Conservation (phyloP, 2,113 vertebrate genomes). For the Burhinus bistriatus region DNA sequence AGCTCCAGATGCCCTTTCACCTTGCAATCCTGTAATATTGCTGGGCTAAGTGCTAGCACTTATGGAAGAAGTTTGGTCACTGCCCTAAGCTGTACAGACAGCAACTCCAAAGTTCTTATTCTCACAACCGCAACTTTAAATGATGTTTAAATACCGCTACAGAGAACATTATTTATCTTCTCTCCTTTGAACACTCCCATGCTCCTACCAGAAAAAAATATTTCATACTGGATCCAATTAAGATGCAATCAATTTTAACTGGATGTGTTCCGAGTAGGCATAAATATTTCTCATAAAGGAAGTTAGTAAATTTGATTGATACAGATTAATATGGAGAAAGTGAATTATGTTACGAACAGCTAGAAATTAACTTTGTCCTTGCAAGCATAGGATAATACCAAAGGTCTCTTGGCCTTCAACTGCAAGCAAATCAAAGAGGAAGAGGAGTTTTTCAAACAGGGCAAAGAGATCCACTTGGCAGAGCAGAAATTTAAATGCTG, state of each 20-base stretch:
- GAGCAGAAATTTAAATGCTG: neutral
- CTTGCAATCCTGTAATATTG: neutral
- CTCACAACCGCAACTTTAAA: neutral
- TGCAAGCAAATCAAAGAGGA: neutral
- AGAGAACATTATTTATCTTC: neutral
- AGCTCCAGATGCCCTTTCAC: neutral
- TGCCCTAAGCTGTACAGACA: neutral
- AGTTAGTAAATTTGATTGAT: conserved; percentile 21
- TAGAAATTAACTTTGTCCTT: conserved; percentile 4
- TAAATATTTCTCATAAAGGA: conserved; percentile 43
- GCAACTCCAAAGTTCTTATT: neutral
- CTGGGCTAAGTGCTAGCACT: neutral
- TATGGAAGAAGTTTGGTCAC: neutral
- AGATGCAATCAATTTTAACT: conserved; percentile 24
- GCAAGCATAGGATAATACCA: neutral
- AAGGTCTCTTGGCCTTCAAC: neutral
- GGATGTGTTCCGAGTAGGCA: neutral
- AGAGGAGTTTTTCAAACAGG: neutral
- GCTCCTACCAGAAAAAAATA: neutral
- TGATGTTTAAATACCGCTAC: neutral
- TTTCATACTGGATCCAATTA: conserved; percentile 6
- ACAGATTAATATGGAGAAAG: neutral
- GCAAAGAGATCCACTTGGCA: neutral
- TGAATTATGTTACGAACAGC: neutral
- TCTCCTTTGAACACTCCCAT: neutral